Percentiles rank a stretch among this genome's conserved stretches.
These are phyloP conservation scores for Tyria jacobaeae DNA, from an alignment of 2,888 invertebrate species.

Conservation along the genomic window DNA sequence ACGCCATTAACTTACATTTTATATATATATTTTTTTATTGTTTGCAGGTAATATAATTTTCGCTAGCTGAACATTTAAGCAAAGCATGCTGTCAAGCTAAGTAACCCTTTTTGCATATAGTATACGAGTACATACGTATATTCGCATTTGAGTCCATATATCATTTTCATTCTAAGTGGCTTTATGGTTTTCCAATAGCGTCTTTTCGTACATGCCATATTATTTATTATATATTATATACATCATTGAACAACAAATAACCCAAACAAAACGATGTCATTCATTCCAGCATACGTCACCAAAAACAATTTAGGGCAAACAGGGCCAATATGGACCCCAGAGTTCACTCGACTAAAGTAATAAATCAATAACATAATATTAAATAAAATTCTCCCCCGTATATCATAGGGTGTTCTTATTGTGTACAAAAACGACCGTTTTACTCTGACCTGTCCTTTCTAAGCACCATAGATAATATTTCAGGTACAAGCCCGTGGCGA, in stretches of 20 bases:
- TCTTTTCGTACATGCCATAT: not conserved
- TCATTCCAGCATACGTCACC: constrained; percentile 61
- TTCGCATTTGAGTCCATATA: not conserved
- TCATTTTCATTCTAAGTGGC: not conserved
- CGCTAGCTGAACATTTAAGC: not conserved
- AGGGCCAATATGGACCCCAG: constrained; percentile 59
- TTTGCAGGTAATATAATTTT: constrained; percentile 11
- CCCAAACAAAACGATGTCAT: constrained; percentile 53
- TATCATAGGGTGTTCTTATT: constrained; percentile 68
- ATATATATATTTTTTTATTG: not conserved
- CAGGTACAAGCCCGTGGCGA: constrained; percentile 31
- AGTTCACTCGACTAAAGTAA: constrained; percentile 59
- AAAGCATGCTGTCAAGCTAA: constrained; percentile 8
- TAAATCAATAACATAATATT: constrained; percentile 83
- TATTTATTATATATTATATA: constrained; percentile 9
- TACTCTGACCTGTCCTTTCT: constrained; percentile 50
- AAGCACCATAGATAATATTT: constrained; percentile 29
- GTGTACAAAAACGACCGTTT: constrained; percentile 68
- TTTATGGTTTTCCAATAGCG: not conserved
- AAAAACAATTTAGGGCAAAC: constrained; percentile 63
- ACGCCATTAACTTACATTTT: too few species aligned
- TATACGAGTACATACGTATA: too few species aligned
- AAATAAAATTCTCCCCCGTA: constrained; percentile 79
- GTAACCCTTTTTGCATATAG: not conserved
- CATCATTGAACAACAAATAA: constrained; percentile 49